Base-by-base conservation (phyloP, 2,113 vertebrate species). In the Hippocampus guttulatus region DNA sequence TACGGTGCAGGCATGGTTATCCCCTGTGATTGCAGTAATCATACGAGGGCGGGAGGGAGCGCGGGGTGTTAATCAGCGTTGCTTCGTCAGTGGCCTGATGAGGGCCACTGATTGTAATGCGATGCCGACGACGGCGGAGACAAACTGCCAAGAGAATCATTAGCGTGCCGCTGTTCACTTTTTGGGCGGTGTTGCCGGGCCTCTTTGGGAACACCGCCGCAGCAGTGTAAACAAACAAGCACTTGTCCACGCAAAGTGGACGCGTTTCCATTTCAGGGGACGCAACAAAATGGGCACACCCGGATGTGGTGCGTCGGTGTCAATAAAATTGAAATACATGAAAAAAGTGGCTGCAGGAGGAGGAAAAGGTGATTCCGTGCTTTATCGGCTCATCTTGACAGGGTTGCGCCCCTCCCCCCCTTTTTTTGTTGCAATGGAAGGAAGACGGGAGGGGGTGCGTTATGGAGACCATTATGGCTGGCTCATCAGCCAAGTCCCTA, bases 401-500 rank as follows among this genome's bases (percentile, higher is more conserved):
- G 70, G 72, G 73, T 68, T 23, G 80, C 18, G 4, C 64, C 71
- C 25, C 71, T 16, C 33, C 45, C 30, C 4, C 33, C 67, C 11
- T 38, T 70, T 64, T 64, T 69, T 70, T 64, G 64, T 74, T 71
- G 15, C 90, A 86, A 92, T 91, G 92, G 89, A 84, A 81, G 87
- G 45, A 91, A 92, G 89, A 87, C 83, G 89, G 91, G 92, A 89
- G 82, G 85, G 85, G 91, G 92, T 89, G 86, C 81, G 88, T 70
- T 90, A 89, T 92, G 93, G 93, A 84, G 88, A 92, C 94, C 95
- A 93, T 94, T 95, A 95, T 94, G 93, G 93, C 95, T 95, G 95
- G 93, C 94, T 98, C 96, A 96, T 98, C 96, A 97, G 95, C 95
- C 94, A 93, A 92, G 93, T 97, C 95, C 96, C 97, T 97, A 95